Conservation (phyloP, 92 coral and sea anemone species). For the Epizoanthus stellaris region DNA sequence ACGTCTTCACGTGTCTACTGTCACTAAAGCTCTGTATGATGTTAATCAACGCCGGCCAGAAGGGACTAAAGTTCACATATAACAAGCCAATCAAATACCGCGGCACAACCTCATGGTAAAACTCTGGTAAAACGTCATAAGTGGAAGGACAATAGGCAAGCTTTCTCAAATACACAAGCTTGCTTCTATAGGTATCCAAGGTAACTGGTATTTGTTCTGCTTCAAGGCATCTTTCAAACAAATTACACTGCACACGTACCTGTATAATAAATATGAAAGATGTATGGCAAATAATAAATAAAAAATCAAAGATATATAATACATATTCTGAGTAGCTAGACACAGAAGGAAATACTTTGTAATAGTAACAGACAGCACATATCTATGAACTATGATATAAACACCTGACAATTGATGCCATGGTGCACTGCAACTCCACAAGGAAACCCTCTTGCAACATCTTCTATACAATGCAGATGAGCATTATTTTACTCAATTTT, state of each 20-base stretch:
- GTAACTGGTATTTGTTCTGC: conserved; percentile 80
- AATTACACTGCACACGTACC: conserved; percentile 34
- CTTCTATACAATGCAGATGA: no score
- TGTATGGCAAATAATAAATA: no score
- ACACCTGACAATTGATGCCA: no score
- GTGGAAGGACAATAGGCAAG: conserved; percentile 67
- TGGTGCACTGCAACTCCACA: no score
- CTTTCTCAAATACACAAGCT: conserved; percentile 79
- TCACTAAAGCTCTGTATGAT: conserved; percentile 71
- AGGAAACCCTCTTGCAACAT: no score
- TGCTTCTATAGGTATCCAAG: conserved; percentile 82
- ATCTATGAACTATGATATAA: no score
- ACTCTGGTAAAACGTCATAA: conserved; percentile 62
- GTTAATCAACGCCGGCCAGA: conserved; percentile 87
- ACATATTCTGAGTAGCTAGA: no score
- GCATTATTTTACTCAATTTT: no score
- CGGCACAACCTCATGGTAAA: conserved; percentile 65
- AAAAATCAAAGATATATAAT: no score
- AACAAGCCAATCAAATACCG: conserved; percentile 81
- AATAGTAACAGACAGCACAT: no score
- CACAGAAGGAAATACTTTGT: no score
- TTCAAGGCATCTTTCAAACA: conserved; percentile 78
- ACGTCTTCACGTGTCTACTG: conserved; percentile 67
- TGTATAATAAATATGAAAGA: neutral
- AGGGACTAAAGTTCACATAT: conserved; percentile 85